phyloP scores from a whole-genome alignment of 2,113 vertebrate genomes.

The Dicaeum eximium region DNA sequence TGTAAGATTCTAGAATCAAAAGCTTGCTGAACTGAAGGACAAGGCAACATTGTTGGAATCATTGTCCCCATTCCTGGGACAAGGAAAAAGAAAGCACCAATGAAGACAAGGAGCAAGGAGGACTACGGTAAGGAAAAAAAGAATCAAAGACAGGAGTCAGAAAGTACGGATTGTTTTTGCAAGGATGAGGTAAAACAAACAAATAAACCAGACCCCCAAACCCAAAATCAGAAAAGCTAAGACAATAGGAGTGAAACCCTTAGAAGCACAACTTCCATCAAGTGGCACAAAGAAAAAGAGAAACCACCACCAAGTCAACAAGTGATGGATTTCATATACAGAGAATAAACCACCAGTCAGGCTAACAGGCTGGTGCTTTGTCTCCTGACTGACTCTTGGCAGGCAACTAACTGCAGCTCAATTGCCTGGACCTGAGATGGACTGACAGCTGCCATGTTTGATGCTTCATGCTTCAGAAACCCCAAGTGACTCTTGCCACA shows the following conservation, averaged over 20 bases:
- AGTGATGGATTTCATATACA: neutral
- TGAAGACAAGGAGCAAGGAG: neutral
- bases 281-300: neutral
- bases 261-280: neutral
- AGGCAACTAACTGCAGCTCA: neutral
- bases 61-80: neutral
- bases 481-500: neutral
- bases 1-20: neutral
- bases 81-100: neutral
- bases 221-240: neutral
- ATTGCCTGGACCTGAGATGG: neutral
- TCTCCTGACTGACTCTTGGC: neutral
- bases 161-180: neutral
- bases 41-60: neutral
- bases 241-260: neutral
- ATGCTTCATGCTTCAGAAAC: neutral
- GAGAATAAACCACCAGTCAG: neutral
- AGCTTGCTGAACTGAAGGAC: neutral
- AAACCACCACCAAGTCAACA: neutral
- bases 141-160: neutral
- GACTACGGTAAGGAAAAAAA: neutral
- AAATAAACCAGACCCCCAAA: neutral
- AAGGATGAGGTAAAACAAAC: neutral
- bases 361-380: neutral
- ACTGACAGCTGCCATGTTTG: neutral